Conservation (phyloP, 2,113 vertebrate genomes). For the Kryptolebias marmoratus region DNA sequence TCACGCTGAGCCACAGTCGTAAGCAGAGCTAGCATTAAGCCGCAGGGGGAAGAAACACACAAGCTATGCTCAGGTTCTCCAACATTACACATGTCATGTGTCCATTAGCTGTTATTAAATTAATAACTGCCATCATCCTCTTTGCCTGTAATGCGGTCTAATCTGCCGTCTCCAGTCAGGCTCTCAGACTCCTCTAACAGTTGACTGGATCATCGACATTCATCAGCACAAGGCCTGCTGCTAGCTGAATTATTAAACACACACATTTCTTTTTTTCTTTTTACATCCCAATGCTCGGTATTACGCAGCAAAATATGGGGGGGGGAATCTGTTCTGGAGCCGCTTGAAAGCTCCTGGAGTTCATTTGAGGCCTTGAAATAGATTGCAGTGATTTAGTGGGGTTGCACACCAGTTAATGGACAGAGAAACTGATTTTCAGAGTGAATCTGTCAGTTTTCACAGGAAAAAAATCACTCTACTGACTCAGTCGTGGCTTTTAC, state of each 20-base stretch:
- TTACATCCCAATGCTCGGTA: constrained; percentile 25
- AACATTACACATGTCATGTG: constrained; percentile 34
- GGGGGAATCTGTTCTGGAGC: constrained; percentile 21
- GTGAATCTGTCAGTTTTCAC: constrained; percentile 5
- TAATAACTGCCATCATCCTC: constrained; percentile 61
- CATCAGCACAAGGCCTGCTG: constrained; percentile 28
- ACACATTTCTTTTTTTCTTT: constrained; percentile 25
- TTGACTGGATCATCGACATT: constrained; percentile 45
- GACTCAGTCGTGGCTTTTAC: constrained; percentile 1
- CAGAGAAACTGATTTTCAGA: constrained; percentile 13
- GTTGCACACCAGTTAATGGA: constrained; percentile 10
- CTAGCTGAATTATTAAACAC: constrained; percentile 53
- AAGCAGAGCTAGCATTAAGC: constrained; percentile 60
- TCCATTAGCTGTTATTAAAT: constrained; percentile 63
- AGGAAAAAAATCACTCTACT: not conserved
- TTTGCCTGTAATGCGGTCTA: constrained; percentile 52
- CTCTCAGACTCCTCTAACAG: constrained; percentile 47
- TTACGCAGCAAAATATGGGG: not conserved
- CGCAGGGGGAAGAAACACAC: constrained; percentile 39
- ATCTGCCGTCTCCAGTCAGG: constrained; percentile 52
- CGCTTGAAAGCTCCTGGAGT: constrained; percentile 36
- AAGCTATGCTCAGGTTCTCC: constrained; percentile 3
- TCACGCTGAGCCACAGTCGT: constrained; percentile 47
- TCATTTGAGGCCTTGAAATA: constrained; percentile 39
- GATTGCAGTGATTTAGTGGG: constrained; percentile 44